These are phyloP conservation scores for Poecilia latipinna DNA, from an alignment of 2,113 vertebrate genomes.

Conservation along the genomic window DNA sequence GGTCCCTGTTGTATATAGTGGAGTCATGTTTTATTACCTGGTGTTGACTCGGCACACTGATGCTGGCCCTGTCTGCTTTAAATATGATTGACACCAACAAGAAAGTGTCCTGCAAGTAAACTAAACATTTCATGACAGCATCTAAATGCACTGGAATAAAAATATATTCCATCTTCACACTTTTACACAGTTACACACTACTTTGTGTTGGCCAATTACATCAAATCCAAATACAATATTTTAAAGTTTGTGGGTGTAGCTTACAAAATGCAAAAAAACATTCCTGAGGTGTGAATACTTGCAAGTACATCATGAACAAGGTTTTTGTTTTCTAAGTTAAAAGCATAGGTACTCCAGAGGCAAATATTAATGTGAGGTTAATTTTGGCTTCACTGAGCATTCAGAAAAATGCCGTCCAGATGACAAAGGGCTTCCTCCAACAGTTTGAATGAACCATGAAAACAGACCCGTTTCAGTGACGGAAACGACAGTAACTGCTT, in stretches of 20 bases:
- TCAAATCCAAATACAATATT: neutral
- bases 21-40: constrained; percentile 41
- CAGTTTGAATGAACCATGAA: constrained; percentile 44
- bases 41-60: constrained; percentile 51
- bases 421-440: constrained; percentile 33
- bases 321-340: neutral
- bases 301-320: neutral
- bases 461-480: constrained; percentile 20
- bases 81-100: neutral
- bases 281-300: neutral
- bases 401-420: neutral
- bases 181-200: too few relatives aligned
- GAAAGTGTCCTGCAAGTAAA: neutral
- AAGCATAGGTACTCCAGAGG: neutral
- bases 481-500: constrained; percentile 39
- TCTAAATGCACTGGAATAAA: too few relatives aligned
- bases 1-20: constrained; percentile 26
- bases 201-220: neutral
- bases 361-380: neutral
- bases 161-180: too few relatives aligned
- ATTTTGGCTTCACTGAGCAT: constrained; percentile 4
- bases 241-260: neutral
- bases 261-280: neutral
- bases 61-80: neutral
- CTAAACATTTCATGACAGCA: neutral